phyloP scores from a whole-genome alignment of 2,888 invertebrate genomes.

The Pollenia amentaria region DNA sequence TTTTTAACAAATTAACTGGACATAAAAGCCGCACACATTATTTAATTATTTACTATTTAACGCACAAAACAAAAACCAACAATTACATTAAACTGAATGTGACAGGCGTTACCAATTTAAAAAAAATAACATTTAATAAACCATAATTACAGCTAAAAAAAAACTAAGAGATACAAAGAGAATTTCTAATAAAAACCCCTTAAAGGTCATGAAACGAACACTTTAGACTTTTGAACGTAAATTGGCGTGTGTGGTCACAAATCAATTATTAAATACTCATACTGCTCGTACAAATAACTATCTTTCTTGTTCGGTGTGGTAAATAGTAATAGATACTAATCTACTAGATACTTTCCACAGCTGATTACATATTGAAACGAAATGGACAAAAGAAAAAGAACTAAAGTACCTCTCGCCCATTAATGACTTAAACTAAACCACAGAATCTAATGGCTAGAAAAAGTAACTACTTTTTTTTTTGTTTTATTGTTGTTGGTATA shows the following conservation, averaged over 20 bases:
- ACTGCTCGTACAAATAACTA: background rate
- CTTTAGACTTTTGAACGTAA: slow-evolving; percentile 22
- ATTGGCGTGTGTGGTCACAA: slow-evolving; percentile 73
- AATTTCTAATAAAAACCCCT: slow-evolving; percentile 37
- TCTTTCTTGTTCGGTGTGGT: slow-evolving; percentile 5
- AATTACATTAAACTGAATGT: slow-evolving; percentile 64
- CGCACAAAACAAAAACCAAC: slow-evolving; percentile 29
- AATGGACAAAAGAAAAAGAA: background rate
- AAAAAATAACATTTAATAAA: slow-evolving; percentile 72
- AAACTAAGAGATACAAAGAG: background rate
- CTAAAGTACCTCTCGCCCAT: slow-evolving; percentile 28
- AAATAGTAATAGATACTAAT: slow-evolving; percentile 48
- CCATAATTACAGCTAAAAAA: slow-evolving; percentile 54
- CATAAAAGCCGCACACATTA: slow-evolving; percentile 54
- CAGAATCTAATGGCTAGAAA: slow-evolving; percentile 64
- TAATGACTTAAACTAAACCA: slow-evolving; percentile 70
- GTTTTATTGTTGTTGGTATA: slow-evolving; percentile 29
- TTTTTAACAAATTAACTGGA: slow-evolving; percentile 70
- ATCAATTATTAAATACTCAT: slow-evolving; percentile 59
- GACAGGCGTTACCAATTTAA: slow-evolving; percentile 76
- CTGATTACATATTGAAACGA: slow-evolving; percentile 47
- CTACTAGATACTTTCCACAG: slow-evolving; percentile 54
- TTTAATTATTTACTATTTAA: slow-evolving; percentile 67
- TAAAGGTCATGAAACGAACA: slow-evolving; percentile 53
- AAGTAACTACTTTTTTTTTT: slow-evolving; percentile 12